Evolutionary conservation across 2,113 vertebrate species (phyloP).

Genomic region (Machaerirhynchus nigripectus): DNA sequence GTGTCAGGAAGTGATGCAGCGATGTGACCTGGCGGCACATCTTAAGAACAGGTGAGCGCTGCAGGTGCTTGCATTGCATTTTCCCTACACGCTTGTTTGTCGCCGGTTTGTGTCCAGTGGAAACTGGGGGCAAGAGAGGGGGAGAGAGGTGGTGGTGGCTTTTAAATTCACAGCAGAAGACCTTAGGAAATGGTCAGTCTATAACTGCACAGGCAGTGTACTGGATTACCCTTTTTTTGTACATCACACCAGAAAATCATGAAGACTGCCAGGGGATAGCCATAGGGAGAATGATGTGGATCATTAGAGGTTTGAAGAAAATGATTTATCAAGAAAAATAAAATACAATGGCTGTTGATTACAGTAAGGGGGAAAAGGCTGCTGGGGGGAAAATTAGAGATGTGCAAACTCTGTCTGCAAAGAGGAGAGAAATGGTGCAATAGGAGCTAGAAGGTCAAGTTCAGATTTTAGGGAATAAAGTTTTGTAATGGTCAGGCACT

Average conservation of each 20-base stretch:
- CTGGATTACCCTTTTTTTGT: background rate
- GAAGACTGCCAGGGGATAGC: background rate
- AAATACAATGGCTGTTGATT: background rate
- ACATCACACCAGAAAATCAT: background rate
- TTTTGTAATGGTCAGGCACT: background rate
- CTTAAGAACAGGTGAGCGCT: conserved; percentile 91
- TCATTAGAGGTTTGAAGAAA: background rate
- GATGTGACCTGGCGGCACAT: conserved; percentile 94
- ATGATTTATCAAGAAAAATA: background rate
- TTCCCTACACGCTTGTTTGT: background rate
- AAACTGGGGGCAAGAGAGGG: background rate
- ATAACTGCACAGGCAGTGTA: background rate
- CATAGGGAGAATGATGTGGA: fast-evolving
- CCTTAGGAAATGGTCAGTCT: background rate
- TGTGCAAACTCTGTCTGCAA: background rate
- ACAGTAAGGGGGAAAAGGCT: background rate
- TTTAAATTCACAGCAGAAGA: background rate
- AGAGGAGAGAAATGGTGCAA: background rate
- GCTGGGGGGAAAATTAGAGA: background rate
- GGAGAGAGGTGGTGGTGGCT: background rate
- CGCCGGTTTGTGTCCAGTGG: background rate
- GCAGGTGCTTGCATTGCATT: background rate
- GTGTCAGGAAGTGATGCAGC: conserved; percentile 92
- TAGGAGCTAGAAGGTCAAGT: background rate
- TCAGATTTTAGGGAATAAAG: background rate